A percentile compares a stretch with the other conserved stretches of the same genome.
phyloP scores from a whole-genome alignment of 2,113 vertebrate genomes.

The Genyomyrus donnyi region DNA sequence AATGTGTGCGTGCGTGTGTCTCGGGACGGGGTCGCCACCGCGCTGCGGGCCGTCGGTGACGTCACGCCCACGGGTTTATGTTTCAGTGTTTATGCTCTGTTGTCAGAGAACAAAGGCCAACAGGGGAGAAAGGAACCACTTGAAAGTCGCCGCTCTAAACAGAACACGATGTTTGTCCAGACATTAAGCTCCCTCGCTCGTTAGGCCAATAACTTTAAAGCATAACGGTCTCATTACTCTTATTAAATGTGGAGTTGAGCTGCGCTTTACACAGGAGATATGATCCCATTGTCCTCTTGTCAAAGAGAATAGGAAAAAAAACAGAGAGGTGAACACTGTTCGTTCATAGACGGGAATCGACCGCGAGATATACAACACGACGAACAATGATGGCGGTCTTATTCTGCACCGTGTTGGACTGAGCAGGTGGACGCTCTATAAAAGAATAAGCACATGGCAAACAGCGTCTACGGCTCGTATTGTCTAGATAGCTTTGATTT shows the following conservation, averaged over 20 bases:
- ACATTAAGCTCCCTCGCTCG: constrained; percentile 41
- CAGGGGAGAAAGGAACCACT: constrained; percentile 43
- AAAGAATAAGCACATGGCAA: background rate
- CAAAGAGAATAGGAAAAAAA: constrained; percentile 9
- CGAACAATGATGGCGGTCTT: background rate
- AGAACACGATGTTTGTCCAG: constrained; percentile 43
- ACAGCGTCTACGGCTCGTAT: background rate
- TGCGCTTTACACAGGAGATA: constrained; percentile 34
- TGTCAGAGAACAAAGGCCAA: constrained; percentile 39
- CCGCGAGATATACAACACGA: background rate
- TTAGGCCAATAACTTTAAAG: constrained; percentile 41
- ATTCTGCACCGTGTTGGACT: background rate
- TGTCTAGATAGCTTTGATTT: constrained; percentile 1
- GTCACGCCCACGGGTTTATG: constrained; percentile 37
- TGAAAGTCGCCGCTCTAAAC: constrained; percentile 45
- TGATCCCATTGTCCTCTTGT: constrained; percentile 8
- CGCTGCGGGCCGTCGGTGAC: constrained; percentile 18
- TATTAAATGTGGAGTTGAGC: constrained; percentile 34
- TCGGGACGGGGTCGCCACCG: background rate
- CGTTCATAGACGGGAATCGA: background rate
- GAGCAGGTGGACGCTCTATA: background rate
- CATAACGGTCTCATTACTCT: constrained; percentile 38
- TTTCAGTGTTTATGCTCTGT: constrained; percentile 39
- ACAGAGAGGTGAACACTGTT: background rate
- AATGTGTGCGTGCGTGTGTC: background rate